Conservation (phyloP, 2,888 invertebrate genomes). For the Mantis religiosa region DNA sequence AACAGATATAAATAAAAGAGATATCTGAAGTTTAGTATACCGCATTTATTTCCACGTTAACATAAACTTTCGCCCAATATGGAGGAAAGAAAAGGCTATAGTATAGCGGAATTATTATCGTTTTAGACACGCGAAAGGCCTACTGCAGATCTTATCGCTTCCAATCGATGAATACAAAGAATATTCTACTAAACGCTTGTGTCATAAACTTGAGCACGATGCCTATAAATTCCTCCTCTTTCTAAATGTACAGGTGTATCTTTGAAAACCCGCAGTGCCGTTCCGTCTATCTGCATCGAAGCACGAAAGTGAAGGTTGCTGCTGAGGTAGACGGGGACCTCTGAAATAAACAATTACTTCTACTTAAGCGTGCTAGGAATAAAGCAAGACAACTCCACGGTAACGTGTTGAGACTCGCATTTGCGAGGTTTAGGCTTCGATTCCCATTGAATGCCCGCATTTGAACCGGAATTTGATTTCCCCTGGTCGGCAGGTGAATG, state of each 20-base stretch:
- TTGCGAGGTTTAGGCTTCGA: no score
- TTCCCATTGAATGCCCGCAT: no score
- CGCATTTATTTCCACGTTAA: not conserved
- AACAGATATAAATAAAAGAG: no score
- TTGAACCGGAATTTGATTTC: no score
- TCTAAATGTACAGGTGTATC: not conserved
- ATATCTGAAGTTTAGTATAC: no score
- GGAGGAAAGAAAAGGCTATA: not conserved
- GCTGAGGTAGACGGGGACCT: not conserved
- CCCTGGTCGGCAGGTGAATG: no score
- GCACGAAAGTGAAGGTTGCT: not conserved
- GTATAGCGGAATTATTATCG: not conserved
- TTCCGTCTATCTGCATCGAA: not conserved
- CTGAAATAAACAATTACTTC: not conserved
- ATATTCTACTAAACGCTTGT: not conserved
- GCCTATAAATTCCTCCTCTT: not conserved
- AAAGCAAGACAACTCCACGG: no score
- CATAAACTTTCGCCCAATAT: not conserved
- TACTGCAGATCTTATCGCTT: not conserved
- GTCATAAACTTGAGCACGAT: not conserved
- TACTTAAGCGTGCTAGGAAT: not conserved
- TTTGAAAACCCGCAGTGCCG: not conserved
- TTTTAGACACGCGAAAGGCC: not conserved
- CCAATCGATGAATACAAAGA: not conserved
- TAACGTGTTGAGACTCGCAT: no score